Conservation (phyloP, 2,797 vertebrate genomes). For the Meriones psammophilus region DNA sequence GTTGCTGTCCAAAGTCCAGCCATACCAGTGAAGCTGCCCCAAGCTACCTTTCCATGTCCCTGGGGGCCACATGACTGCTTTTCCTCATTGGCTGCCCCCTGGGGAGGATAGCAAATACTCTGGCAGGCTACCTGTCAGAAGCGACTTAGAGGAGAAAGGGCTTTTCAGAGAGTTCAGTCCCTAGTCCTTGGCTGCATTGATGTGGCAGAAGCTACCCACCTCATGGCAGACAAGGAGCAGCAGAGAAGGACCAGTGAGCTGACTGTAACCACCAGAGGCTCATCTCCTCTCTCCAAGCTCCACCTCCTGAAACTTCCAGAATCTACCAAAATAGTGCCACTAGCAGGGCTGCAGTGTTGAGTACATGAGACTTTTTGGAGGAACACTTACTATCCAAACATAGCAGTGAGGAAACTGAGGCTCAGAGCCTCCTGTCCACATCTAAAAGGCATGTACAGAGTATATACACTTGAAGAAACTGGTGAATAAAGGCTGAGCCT, state of each 20-base stretch:
- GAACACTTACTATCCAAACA: neutral
- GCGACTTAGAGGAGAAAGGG: neutral
- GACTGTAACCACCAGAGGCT: neutral
- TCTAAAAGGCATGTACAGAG: neutral
- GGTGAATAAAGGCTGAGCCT: neutral
- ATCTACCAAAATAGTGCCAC: neutral
- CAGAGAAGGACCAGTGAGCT: neutral
- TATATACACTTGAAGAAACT: constrained; percentile 36
- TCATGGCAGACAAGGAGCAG: neutral
- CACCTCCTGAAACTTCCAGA: neutral
- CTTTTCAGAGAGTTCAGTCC: neutral
- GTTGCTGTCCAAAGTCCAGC: constrained; percentile 93
- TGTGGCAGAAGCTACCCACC: neutral
- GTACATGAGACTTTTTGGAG: neutral
- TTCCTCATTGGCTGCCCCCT: neutral
- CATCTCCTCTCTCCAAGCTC: too few species aligned
- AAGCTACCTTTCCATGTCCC: accelerated
- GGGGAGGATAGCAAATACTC: constrained; percentile 61
- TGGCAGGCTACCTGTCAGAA: neutral
- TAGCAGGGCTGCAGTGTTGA: neutral
- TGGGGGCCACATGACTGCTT: neutral
- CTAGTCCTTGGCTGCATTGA: neutral
- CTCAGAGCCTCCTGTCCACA: neutral
- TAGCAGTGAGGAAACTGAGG: neutral
- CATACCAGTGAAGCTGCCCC: constrained; percentile 90